Base-by-base conservation (phyloP, 1,140 invertebrate genomes). In the Zaprionus ornatus region DNA sequence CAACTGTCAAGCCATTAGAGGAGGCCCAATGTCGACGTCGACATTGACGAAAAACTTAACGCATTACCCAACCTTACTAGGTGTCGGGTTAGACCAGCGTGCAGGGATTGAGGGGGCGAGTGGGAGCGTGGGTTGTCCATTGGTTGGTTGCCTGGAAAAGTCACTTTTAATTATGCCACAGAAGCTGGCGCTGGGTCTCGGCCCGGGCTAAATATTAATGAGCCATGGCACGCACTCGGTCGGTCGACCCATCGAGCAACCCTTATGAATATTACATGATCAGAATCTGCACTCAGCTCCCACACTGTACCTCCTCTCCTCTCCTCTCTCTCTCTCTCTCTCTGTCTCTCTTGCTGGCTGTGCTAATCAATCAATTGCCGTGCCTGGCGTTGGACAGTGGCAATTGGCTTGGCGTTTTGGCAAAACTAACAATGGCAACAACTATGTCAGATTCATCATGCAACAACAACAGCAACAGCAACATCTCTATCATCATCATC, bases 1-100 rank as follows among this genome's bases (percentile, higher is more conserved):
- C 85, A 81, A 90, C 85, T 90, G 84, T 87, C 84, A 90, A 17
- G 79, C 35, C 78, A 85, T 90, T 88, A 90, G 84, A 90, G 85
- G 76, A 59, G 35, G 42, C 12, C 68, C 55, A 21, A 59, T 59
- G 21, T 69, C 48, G 19, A 69, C 48, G 32, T 23, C 45, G 65
- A 71, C 80, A 77, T 79, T 90, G 80, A 88, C 81, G 84, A 87
- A 87, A 87, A 87, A 85, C 81, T 88, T 88, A 80, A 85, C 78
- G 71, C 81, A 90, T 85, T 85, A 82, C 71, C 85, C 85, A 80
- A 80, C 77, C 78, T 48, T 59, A 7, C 52, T 17, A 40, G 52
- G 50, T 56, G 29, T 45, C 29, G 45, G 35, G 50, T 40, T 60
- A 37, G 68, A 29, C 17, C 29, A 32, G 29, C 9, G 29, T 3